phyloP scores from a whole-genome alignment of 2,888 invertebrate genomes.

The Gymnosoma rotundatum region DNA sequence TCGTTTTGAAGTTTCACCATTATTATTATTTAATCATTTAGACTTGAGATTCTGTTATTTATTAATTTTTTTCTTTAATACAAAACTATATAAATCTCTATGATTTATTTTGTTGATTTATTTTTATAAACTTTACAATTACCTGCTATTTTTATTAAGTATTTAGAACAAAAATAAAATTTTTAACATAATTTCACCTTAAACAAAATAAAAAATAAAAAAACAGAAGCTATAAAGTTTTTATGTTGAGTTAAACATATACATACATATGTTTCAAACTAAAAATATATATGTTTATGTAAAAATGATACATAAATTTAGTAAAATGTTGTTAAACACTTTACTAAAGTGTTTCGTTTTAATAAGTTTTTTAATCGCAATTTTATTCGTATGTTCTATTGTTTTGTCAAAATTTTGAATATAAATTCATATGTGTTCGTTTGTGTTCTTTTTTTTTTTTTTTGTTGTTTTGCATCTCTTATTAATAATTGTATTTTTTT shows the following conservation, averaged over 20 bases:
- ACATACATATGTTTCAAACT: too few species aligned
- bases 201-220: constrained; percentile 9
- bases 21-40: constrained; percentile 27
- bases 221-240: not conserved
- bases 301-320: constrained; percentile 11
- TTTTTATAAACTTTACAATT: constrained; percentile 44
- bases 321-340: constrained; percentile 20
- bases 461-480: constrained; percentile 72
- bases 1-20: constrained; percentile 6
- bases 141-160: constrained; percentile 48
- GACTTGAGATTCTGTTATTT: constrained; percentile 65
- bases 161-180: constrained; percentile 19
- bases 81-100: constrained; percentile 67
- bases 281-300: not conserved
- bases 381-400: constrained; percentile 30
- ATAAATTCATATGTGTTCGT: constrained; percentile 17
- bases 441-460: too few species aligned
- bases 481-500: constrained; percentile 36
- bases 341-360: not conserved
- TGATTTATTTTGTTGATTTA: constrained; percentile 48
- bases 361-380: constrained; percentile 1
- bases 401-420: constrained; percentile 47
- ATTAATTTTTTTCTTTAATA: constrained; percentile 47
- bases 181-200: constrained; percentile 23
- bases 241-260: constrained; percentile 4